These are phyloP conservation scores for Thalassophryne amazonica DNA, from an alignment of 2,797 vertebrate genomes.

Conservation along the genomic window DNA sequence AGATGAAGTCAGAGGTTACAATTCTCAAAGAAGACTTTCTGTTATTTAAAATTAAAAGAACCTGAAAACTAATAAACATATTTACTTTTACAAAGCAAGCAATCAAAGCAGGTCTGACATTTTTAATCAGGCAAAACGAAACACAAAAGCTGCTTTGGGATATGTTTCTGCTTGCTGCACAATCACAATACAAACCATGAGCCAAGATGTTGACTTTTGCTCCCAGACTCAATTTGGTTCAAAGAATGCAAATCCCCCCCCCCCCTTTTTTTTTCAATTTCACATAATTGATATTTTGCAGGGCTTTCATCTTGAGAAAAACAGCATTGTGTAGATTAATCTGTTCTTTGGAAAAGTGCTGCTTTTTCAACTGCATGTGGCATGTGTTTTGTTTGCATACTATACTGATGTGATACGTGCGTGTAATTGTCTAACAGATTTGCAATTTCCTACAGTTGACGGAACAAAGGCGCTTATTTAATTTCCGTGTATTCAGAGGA, in stretches of 20 bases:
- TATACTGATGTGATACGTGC: background rate
- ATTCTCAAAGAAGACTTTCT: no score
- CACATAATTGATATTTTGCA: conserved; percentile 30
- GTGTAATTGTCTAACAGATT: background rate
- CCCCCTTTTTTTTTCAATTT: conserved; percentile 9
- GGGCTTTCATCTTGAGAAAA: conserved; percentile 2
- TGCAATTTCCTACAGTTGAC: background rate
- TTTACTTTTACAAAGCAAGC: conserved; percentile 2
- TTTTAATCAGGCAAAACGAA: background rate
- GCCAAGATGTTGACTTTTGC: conserved; percentile 4
- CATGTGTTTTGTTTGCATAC: background rate
- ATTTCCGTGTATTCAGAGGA: background rate
- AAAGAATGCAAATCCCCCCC: conserved; percentile 14
- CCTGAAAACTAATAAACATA: background rate
- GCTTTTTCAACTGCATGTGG: background rate
- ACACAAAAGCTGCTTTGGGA: conserved; percentile 27
- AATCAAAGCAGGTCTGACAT: conserved; percentile 3
- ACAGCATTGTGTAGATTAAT: background rate
- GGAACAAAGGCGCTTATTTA: conserved; percentile 4
- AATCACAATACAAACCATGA: conserved; percentile 25
- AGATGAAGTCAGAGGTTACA: no score
- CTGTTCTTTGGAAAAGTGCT: background rate
- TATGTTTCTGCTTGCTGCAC: conserved; percentile 32
- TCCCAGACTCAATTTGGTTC: conserved; percentile 9
- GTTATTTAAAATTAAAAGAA: no score